Evolutionary conservation across 1,140 invertebrate genomes (phyloP).

Genomic region (Monomorium pharaonis): DNA sequence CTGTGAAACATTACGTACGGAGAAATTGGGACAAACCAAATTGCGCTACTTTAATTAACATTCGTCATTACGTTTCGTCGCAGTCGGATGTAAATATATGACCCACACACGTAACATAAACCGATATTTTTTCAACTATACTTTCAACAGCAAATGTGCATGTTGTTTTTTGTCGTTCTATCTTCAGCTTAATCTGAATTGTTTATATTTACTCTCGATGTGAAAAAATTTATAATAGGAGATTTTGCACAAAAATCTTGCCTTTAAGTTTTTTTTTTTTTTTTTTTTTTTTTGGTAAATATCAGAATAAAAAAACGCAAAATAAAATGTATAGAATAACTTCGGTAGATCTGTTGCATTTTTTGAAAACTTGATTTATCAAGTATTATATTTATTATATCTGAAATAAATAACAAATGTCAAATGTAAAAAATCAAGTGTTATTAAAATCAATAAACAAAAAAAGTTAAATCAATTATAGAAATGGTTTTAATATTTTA

Average conservation of each 20-base stretch:
- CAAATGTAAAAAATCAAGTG: no score
- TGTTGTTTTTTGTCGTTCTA: not conserved
- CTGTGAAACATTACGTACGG: slow-evolving; percentile 15
- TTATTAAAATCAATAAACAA: no score
- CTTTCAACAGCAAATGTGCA: not conserved
- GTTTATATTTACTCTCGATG: not conserved
- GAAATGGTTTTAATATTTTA: no score
- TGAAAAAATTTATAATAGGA: not conserved
- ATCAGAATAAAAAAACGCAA: not conserved
- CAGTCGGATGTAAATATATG: not conserved
- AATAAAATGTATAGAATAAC: not conserved
- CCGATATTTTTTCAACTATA: not conserved
- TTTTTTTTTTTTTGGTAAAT: not conserved
- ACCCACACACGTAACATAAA: not conserved
- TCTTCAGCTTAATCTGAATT: not conserved
- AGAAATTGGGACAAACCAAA: slow-evolving; percentile 16
- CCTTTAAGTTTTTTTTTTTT: not conserved
- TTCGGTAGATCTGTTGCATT: no score
- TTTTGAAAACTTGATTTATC: no score
- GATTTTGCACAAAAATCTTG: not conserved
- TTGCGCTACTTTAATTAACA: slow-evolving; percentile 42
- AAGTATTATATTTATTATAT: no score
- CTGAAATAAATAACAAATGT: no score
- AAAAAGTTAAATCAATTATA: no score
- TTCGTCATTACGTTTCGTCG: not conserved